These are phyloP conservation scores for Macrosoma leucophasiata DNA, from an alignment of 2,888 invertebrate genomes.

Conservation along the genomic window DNA sequence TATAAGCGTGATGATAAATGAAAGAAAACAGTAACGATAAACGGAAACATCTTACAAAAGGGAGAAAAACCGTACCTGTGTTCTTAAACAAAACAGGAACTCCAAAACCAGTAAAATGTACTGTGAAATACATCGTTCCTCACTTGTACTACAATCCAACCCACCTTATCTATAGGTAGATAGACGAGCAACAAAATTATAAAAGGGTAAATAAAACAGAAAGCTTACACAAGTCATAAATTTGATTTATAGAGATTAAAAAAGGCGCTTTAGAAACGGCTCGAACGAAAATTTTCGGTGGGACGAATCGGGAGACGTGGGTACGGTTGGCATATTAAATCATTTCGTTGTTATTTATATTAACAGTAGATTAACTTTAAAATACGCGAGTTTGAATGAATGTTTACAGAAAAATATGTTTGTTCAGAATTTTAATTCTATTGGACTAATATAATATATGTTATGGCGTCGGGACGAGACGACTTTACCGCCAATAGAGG, in stretches of 20 bases:
- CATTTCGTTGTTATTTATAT: constrained; percentile 3
- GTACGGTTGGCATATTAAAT: constrained; percentile 44
- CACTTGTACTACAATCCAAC: constrained; percentile 22
- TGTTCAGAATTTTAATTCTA: too few relatives aligned
- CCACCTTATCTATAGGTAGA: constrained; percentile 31
- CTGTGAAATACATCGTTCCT: too few relatives aligned
- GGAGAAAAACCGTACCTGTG: too few relatives aligned
- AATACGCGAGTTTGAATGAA: too few relatives aligned
- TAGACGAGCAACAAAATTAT: constrained; percentile 67
- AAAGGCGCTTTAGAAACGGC: constrained; percentile 75
- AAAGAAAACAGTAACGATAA: too few relatives aligned
- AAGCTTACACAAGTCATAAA: constrained; percentile 77
- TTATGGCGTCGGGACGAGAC: too few relatives aligned
- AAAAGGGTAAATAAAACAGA: constrained; percentile 76
- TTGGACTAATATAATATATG: too few relatives aligned
- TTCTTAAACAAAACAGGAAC: not conserved
- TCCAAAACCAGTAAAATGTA: not conserved
- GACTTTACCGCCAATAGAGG: too few relatives aligned
- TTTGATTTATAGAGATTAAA: constrained; percentile 77
- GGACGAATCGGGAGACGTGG: constrained; percentile 69
- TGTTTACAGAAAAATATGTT: too few relatives aligned
- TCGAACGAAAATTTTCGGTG: constrained; percentile 74
- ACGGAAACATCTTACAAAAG: too few relatives aligned
- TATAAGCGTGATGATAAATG: too few relatives aligned
- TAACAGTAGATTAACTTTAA: not conserved